Evolutionary conservation across 2,888 invertebrate genomes (phyloP).

Genomic region (Dasysyrphus tricinctus): DNA sequence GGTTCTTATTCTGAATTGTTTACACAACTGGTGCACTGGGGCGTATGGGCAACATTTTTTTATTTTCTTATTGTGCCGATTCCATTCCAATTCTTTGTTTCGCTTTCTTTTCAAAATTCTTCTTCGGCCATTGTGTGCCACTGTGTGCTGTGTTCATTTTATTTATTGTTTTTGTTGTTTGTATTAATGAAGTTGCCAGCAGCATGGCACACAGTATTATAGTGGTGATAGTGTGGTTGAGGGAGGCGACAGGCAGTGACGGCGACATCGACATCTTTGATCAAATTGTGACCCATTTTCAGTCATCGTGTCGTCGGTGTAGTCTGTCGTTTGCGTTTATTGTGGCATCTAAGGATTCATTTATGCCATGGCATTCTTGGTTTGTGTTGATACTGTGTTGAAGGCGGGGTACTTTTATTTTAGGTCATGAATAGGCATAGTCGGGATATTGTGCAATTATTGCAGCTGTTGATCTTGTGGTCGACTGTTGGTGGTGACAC

Average conservation of each 20-base stretch:
- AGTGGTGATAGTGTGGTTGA: background rate
- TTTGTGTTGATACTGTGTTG: background rate
- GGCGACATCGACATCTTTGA: slow-evolving; percentile 69
- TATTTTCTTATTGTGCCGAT: slow-evolving; percentile 30
- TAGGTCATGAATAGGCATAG: slow-evolving; percentile 53
- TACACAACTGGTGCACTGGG: slow-evolving; percentile 59
- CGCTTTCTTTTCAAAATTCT: slow-evolving; percentile 48
- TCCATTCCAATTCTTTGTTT: slow-evolving; percentile 56
- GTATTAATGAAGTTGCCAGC: slow-evolving; percentile 63
- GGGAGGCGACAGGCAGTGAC: slow-evolving; percentile 11
- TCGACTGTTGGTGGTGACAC: slow-evolving; percentile 51
- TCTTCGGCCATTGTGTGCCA: slow-evolving; percentile 40
- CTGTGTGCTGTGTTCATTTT: slow-evolving; percentile 54
- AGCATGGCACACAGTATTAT: background rate
- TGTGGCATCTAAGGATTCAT: slow-evolving; percentile 35
- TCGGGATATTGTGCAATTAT: slow-evolving; percentile 52
- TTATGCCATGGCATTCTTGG: slow-evolving; percentile 16
- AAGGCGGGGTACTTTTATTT: slow-evolving; percentile 22
- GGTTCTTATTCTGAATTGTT: slow-evolving; percentile 58
- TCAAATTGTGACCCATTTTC: slow-evolving; percentile 62
- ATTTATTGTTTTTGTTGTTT: slow-evolving; percentile 70
- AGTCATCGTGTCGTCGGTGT: background rate
- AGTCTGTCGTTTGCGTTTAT: slow-evolving; percentile 19
- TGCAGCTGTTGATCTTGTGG: slow-evolving; percentile 66
- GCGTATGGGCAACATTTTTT: slow-evolving; percentile 63